Percentiles rank a stretch among this genome's conserved stretches.
Conservation (phyloP, 2,797 vertebrate genomes). For the Halcyon badia region DNA sequence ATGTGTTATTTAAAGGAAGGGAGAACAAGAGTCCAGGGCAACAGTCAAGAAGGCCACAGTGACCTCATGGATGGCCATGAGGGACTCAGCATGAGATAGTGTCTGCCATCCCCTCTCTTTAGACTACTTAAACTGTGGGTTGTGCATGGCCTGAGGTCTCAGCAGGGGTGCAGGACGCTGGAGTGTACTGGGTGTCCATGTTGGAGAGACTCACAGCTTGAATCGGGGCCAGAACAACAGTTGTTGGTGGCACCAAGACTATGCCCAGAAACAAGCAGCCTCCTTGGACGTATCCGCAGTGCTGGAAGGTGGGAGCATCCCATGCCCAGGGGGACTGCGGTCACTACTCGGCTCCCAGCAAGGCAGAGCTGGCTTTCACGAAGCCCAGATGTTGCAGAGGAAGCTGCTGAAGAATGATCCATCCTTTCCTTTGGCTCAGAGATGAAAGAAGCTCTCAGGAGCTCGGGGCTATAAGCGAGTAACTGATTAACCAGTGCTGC, state of each 20-base stretch:
- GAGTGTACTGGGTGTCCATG: accelerated
- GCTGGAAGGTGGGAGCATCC: not conserved
- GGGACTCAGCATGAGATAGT: not conserved
- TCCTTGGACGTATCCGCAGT: accelerated
- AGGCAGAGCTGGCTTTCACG: not conserved
- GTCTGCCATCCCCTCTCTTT: not conserved
- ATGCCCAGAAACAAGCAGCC: not conserved
- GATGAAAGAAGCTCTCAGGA: slow-evolving; percentile 47
- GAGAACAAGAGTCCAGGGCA: not conserved
- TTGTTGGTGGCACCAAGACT: not conserved
- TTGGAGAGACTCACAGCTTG: not conserved
- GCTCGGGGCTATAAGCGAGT: not conserved
- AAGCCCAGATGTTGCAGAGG: slow-evolving; percentile 82
- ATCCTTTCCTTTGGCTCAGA: slow-evolving; percentile 10
- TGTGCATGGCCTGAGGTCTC: not conserved
- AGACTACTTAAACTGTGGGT: accelerated
- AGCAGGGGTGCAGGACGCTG: not conserved
- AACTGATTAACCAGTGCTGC: slow-evolving; percentile 60
- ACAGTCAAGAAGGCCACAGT: not conserved
- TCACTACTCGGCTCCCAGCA: not conserved
- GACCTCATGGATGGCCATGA: not conserved
- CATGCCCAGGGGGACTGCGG: not conserved
- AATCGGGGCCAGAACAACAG: not conserved
- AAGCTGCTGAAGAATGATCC: slow-evolving; percentile 80
- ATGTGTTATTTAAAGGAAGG: not conserved